phyloP scores from a whole-genome alignment of 2,113 vertebrate genomes.

The Rhynchomys soricoides region DNA sequence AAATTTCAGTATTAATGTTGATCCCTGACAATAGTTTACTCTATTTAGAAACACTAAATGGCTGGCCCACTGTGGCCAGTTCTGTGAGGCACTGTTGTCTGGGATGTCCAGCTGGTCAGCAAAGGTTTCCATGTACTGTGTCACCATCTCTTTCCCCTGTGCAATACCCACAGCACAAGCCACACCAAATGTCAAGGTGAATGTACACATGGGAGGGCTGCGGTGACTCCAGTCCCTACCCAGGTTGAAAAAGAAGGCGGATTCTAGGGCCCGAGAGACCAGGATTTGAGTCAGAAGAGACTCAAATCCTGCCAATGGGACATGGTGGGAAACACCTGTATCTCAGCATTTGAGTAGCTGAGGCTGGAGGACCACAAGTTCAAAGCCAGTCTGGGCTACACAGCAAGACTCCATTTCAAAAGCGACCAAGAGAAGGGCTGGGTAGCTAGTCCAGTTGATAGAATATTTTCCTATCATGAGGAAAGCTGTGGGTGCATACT shows the following conservation, averaged over 20 bases:
- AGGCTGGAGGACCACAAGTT: not conserved
- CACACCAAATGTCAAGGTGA: not conserved
- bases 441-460: not conserved
- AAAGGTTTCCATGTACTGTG: not conserved
- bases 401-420: not conserved
- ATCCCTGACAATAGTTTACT: not conserved
- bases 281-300: not conserved
- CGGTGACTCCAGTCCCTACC: not conserved
- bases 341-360: not conserved
- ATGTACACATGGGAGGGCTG: not conserved
- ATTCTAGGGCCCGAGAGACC: not conserved
- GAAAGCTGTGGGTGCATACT: not conserved
- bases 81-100: not conserved
- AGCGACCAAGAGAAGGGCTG: not conserved
- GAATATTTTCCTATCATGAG: not conserved
- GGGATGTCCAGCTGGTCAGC: not conserved
- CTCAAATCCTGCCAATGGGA: no score
- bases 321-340: not conserved
- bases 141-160: not conserved
- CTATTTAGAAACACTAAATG: not conserved
- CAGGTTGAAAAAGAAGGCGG: not conserved
- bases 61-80: not conserved
- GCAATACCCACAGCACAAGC: not conserved
- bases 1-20: slow-evolving; percentile 4
- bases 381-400: not conserved